Evolutionary conservation across 2,113 vertebrate genomes (phyloP).

Genomic region (Crocuta crocuta): DNA sequence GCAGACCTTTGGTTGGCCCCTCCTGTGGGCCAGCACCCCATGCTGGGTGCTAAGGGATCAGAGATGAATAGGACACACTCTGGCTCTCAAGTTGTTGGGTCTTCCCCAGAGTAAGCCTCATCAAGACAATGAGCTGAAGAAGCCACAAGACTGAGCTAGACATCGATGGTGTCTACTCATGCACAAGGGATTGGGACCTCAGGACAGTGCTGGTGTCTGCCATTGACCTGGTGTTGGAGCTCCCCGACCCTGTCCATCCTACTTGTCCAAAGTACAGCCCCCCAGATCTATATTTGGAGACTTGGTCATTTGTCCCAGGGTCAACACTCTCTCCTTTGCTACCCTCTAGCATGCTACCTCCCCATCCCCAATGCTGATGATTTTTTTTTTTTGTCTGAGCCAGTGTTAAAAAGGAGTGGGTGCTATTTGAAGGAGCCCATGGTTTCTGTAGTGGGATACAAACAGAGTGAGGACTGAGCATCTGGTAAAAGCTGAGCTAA

Average conservation of each 20-base stretch:
- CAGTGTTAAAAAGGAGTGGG: neutral
- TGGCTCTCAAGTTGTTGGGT: neutral
- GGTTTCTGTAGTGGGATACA: neutral
- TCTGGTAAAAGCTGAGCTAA: conserved; percentile 28
- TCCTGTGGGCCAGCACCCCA: neutral
- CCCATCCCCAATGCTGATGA: neutral
- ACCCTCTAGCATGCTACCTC: neutral
- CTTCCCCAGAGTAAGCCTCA: neutral
- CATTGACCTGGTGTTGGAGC: neutral
- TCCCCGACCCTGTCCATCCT: neutral
- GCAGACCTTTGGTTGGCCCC: neutral
- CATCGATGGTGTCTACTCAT: neutral
- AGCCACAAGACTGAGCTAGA: neutral
- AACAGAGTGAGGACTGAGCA: neutral
- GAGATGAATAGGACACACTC: neutral
- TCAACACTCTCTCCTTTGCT: neutral
- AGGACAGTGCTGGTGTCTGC: neutral
- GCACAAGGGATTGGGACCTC: neutral
- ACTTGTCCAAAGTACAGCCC: neutral
- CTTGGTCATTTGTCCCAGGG: neutral
- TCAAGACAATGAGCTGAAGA: neutral
- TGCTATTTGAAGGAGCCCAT: neutral
- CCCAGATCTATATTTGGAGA: neutral
- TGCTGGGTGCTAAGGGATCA: neutral
- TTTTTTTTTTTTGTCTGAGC: neutral